Evolutionary conservation across 2,797 vertebrate genomes (phyloP).

Genomic region (Smutsia temminckii): DNA sequence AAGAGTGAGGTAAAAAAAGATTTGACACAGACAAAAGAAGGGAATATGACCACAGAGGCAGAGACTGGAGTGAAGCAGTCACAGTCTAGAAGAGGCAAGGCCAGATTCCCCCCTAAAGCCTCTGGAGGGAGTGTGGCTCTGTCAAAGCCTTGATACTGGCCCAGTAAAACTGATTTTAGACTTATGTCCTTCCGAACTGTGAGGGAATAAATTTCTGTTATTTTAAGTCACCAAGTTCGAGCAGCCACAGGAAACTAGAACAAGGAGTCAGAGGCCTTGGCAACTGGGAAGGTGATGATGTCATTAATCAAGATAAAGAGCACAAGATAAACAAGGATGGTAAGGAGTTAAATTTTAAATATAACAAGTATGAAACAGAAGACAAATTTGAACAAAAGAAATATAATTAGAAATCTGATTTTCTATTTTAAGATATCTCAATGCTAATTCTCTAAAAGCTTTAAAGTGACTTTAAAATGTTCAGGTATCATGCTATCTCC

Average conservation of each 20-base stretch:
- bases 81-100: conserved; percentile 5
- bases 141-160: not conserved
- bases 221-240: not conserved
- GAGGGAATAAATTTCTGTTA: not conserved
- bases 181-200: not conserved
- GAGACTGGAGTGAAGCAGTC: not conserved
- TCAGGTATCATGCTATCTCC: not conserved
- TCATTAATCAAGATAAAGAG: not conserved
- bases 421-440: not conserved
- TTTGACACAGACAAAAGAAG: not conserved
- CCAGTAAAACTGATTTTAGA: conserved; percentile 2
- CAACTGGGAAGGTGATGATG: not conserved
- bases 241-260: not conserved
- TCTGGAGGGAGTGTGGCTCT: not conserved
- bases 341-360: not conserved
- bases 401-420: not conserved
- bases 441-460: conserved; percentile 16
- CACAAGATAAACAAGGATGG: not conserved
- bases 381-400: conserved; percentile 42
- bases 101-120: not conserved
- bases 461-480: conserved; percentile 45
- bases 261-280: not conserved
- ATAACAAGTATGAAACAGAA: not conserved
- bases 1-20: not conserved
- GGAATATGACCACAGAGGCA: not conserved